A percentile compares a stretch with the other conserved stretches of the same genome.
Conservation (phyloP, 2,888 invertebrate genomes). For the Thalpophila matura region DNA sequence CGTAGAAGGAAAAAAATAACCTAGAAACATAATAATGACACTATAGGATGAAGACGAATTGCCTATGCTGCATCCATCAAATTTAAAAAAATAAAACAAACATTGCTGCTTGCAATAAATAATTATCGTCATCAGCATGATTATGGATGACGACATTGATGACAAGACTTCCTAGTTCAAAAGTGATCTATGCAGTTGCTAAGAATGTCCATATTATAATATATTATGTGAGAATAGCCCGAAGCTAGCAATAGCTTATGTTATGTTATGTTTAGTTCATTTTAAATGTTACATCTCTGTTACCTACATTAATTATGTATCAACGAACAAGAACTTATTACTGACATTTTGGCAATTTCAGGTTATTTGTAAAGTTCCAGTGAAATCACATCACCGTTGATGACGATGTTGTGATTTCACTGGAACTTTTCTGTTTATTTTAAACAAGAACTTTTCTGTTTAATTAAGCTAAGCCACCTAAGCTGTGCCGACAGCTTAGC, state of each 20-base stretch:
- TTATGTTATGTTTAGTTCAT: background rate
- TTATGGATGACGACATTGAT: constrained; percentile 36
- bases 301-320: too few species aligned
- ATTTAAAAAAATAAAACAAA: constrained; percentile 28
- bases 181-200: constrained; percentile 1
- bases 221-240: constrained; percentile 20
- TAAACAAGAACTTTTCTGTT: too few species aligned
- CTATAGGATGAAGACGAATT: constrained; percentile 40
- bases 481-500: too few species aligned
- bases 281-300: background rate
- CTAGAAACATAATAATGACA: constrained; percentile 39
- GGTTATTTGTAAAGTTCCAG: too few species aligned
- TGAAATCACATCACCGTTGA: too few species aligned
- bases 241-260: background rate
- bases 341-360: too few species aligned
- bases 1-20: constrained; percentile 49
- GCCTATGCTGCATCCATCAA: constrained; percentile 46
- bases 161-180: constrained; percentile 42
- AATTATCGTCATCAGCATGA: constrained; percentile 39
- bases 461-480: too few species aligned
- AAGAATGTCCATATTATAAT: constrained; percentile 4
- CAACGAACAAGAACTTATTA: too few species aligned
- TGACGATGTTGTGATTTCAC: too few species aligned
- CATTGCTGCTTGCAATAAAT: constrained; percentile 41
- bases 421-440: too few species aligned